Conservation (phyloP, 2,797 vertebrate genomes). For the Heteromormyrus szaboi region DNA sequence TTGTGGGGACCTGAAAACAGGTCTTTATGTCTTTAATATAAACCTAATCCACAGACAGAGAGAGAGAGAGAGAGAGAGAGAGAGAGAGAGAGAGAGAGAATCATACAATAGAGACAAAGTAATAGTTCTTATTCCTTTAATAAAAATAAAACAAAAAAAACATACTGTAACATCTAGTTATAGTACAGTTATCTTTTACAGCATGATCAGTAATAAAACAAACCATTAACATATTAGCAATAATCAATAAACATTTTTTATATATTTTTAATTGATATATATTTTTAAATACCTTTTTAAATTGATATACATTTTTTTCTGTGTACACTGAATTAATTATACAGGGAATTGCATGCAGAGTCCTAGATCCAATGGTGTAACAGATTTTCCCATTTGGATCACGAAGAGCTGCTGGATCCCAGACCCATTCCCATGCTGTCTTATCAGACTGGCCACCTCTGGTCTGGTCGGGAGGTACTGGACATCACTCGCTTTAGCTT, state of each 20-base stretch:
- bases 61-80: no score
- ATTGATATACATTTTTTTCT: constrained; percentile 1
- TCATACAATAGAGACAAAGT: neutral
- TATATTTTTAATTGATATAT: constrained; percentile 10
- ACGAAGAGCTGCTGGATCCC: constrained; percentile 15
- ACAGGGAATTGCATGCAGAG: neutral
- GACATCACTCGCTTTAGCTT: neutral
- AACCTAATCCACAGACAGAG: no score
- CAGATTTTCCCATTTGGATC: neutral
- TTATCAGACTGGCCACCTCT: neutral
- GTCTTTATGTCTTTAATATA: neutral
- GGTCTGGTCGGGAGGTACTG: neutral
- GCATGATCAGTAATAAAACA: constrained; percentile 33
- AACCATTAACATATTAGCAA: constrained; percentile 22
- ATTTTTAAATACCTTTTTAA: constrained; percentile 9
- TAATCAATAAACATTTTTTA: constrained; percentile 13
- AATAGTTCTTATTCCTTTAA: constrained; percentile 52
- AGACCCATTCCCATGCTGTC: constrained; percentile 23
- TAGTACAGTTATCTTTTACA: constrained; percentile 34
- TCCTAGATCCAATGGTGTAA: constrained; percentile 15
- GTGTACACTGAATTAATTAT: constrained; percentile 19
- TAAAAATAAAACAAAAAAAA: constrained; percentile 63
- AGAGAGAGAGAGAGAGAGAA: neutral
- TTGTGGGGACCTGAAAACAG: neutral
- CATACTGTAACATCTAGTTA: constrained; percentile 44